phyloP scores from a whole-genome alignment of 2,113 vertebrate species.

The Progne subis region DNA sequence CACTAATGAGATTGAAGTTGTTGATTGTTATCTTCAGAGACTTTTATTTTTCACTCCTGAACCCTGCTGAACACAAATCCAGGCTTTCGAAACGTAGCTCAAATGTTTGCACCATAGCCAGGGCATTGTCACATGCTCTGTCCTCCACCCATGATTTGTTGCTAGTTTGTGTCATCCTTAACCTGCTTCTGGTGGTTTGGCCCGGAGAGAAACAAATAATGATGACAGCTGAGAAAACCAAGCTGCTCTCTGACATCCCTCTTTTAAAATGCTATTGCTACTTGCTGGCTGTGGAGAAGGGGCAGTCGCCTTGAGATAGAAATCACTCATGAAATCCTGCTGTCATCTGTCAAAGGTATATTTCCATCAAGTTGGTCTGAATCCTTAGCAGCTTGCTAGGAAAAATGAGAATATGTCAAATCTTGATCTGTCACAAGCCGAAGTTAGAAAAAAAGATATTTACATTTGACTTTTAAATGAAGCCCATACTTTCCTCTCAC shows the following conservation, averaged over 20 bases:
- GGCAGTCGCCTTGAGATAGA: not conserved
- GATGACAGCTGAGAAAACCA: constrained; percentile 46
- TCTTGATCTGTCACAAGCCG: not conserved
- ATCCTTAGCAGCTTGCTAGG: not conserved
- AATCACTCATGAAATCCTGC: not conserved
- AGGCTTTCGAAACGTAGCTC: constrained; percentile 6
- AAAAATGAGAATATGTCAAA: constrained; percentile 34
- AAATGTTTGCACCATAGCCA: constrained; percentile 28
- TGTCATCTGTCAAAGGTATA: not conserved
- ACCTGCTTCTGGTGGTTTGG: constrained; percentile 20
- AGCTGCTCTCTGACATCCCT: not conserved
- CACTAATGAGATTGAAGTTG: constrained; percentile 14
- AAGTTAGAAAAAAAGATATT: constrained; percentile 35
- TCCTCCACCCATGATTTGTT: constrained; percentile 26
- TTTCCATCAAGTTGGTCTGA: not conserved
- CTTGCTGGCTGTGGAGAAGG: not conserved
- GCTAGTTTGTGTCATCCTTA: not conserved
- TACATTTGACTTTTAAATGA: constrained; percentile 34
- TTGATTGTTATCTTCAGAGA: constrained; percentile 1
- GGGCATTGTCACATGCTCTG: constrained; percentile 5
- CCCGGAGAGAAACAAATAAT: constrained; percentile 41
- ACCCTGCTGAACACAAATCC: constrained; percentile 29
- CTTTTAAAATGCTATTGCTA: not conserved
- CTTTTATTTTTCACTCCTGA: constrained; percentile 32
- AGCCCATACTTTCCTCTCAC: not conserved